Base-by-base conservation (phyloP, 2,113 vertebrate genomes). In the Xenopus laevis region DNA sequence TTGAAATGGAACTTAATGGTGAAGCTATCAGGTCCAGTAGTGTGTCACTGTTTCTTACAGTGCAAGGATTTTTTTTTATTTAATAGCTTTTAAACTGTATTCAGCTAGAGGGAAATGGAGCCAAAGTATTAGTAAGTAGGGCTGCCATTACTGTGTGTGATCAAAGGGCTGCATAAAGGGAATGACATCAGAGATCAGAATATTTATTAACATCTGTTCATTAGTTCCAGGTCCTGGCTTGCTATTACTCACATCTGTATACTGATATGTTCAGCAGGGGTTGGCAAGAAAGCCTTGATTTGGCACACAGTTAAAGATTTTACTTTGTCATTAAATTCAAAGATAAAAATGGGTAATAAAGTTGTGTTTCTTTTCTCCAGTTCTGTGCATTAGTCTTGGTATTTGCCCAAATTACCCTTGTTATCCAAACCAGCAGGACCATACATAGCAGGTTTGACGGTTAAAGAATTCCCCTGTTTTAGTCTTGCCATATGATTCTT, bases 271-370 rank as follows among this genome's bases (percentile, higher is more conserved):
- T 62, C 47, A 55, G 71, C 71, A 17, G 46, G 30, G 47, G 59
- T 71, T 72, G 71, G 71, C 60, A 72, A 47, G 60, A 65, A 72
- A 71, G 40, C 50, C 61, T 44, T 33, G 23, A 6, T 64, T 64
- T 72, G 71, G 71, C 71, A 65, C 62, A 23, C 13, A 65, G 71
- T 55, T 55, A 72, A 72, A 65, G 71, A 65, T 65, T 72, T 65
- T 55, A 65, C 71, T 61, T 65, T 30, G 8, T 45, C 47, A 72
- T 72, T 44, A 72, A 72, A 72, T 30, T n/a, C 62, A 12, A 47
- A 72, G 71, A 72, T 72, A 72, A 65, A 72, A 72, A 40, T 47
- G 63, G 60, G 71, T 55, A 59, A 50, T 50, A 50, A 50, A 50
- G 11, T 50, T 50, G 11, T 12, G 47, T 50, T 16, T 50, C 47